A percentile compares a stretch with the other conserved stretches of the same genome.
These are phyloP conservation scores for Engraulis encrasicolus DNA, from an alignment of 2,113 vertebrate genomes.

Conservation along the genomic window DNA sequence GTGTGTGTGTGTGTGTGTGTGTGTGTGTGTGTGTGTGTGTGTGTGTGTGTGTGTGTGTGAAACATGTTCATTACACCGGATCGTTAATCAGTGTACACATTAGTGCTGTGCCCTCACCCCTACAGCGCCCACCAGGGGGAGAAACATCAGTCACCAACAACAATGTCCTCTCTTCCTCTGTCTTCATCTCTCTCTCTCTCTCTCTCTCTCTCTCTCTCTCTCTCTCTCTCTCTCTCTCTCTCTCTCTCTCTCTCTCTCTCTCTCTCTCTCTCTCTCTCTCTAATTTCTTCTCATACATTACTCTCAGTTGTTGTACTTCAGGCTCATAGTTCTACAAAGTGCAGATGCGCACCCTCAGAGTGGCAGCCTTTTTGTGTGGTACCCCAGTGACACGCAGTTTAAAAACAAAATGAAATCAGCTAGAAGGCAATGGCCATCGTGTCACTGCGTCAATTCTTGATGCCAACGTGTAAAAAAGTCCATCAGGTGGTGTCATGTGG, in stretches of 20 bases:
- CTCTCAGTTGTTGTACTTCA: background rate
- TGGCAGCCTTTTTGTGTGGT: background rate
- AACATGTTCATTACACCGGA: conserved; percentile 25
- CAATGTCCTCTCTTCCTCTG: no score
- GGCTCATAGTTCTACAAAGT: background rate
- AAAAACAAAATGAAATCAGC: no score
- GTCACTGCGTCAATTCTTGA: no score
- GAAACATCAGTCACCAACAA: conserved; percentile 12
- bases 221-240: background rate
- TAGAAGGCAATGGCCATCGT: no score
- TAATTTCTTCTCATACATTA: background rate
- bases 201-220: no score
- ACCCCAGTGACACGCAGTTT: no score
- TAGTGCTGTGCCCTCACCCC: background rate
- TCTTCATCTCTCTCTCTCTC: no score
- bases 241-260: background rate
- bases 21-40: conserved; percentile 33
- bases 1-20: conserved; percentile 14
- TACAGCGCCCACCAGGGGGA: background rate
- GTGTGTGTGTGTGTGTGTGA: conserved; percentile 25
- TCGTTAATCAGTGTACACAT: conserved; percentile 34
- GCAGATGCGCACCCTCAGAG: background rate
- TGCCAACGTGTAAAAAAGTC: no score
- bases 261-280: background rate
- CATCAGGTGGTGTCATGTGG: no score